Evolutionary conservation across 2,113 vertebrate species (phyloP), one percentile per base, ranked within the genome.

Genomic region (Pholis gunnellus): DNA sequence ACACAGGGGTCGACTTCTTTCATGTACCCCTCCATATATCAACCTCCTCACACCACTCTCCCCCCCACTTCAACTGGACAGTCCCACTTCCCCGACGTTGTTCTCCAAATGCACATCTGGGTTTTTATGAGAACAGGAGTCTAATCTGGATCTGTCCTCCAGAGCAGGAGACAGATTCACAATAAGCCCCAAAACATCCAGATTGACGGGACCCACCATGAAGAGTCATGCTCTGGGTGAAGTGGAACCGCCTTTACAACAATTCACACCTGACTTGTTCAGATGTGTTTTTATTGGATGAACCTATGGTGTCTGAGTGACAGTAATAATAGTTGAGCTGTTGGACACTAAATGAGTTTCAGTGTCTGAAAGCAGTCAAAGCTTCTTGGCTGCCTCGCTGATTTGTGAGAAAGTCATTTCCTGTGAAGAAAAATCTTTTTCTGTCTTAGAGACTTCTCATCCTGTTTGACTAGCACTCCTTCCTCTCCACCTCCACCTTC

Each of bases 371-470:
- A 75, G 31, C 63, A 72, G 77, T 80, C 83, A 46, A 81, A 69
- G 29, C 11, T 70, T 86, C 68, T 75, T 88, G 86, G 78, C 84
- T 36, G 36, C 15, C 6, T 42, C 17, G 64, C 40, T 70, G 87
- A 88, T 85, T 91, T 88, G 81, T 87, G 87, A 87, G 82, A 86
- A 90, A 90, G 81, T 68, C 60, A 89, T 91, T 94, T 94, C 91
- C 93, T 91, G 90, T 57, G 64, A 73, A 89, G 78, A 85, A 89
- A 89, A 88, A 88, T 46, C 38, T 73, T 90, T 65, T 44, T 87
- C 67, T 88, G 81, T 84, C 78, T 81, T 54, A 34, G 81, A 87
- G 60, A 60, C 75, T 78, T 68, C 82, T 89, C 82, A 88, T 90
- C 90, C 88, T 92, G 90, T 90, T 90, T 84, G 71, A 89, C 36